phyloP scores from a whole-genome alignment of 2,113 vertebrate genomes.

The Nothocercus nigrocapillus region DNA sequence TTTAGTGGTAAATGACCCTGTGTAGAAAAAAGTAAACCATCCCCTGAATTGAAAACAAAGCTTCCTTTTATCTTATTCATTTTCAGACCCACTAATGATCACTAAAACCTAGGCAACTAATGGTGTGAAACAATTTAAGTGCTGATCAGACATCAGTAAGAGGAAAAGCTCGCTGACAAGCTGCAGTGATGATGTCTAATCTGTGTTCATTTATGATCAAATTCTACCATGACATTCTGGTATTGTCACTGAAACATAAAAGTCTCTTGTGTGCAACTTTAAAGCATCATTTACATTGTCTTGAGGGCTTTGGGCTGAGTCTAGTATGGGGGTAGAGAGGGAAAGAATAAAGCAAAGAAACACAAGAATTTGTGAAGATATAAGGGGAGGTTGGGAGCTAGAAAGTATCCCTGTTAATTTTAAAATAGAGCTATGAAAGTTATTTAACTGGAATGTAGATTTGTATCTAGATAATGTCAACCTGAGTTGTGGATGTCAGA shows the following conservation, averaged over 20 bases:
- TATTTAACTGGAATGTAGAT: not conserved
- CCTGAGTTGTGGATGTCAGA: not conserved
- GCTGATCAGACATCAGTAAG: conserved; percentile 23
- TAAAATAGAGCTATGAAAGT: not conserved
- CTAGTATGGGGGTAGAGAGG: not conserved
- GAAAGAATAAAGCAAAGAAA: no score
- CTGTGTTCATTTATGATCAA: not conserved
- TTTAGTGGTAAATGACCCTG: not conserved
- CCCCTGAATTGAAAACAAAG: not conserved
- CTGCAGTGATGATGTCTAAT: not conserved
- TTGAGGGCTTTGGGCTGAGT: not conserved
- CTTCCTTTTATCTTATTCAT: conserved; percentile 11
- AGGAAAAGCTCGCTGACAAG: not conserved
- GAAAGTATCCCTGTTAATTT: not conserved
- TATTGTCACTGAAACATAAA: not conserved
- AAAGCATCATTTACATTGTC: not conserved
- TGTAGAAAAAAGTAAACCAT: conserved; percentile 6
- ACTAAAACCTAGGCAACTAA: conserved; percentile 7
- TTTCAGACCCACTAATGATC: conserved; percentile 8
- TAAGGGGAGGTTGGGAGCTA: not conserved
- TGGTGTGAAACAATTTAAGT: conserved; percentile 2
- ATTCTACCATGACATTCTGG: not conserved
- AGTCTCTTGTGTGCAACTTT: not conserved
- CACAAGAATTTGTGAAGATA: not conserved
- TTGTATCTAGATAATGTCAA: not conserved